Evolutionary conservation across 2,797 vertebrate species (phyloP).

Genomic region (Propithecus deckenii): DNA sequence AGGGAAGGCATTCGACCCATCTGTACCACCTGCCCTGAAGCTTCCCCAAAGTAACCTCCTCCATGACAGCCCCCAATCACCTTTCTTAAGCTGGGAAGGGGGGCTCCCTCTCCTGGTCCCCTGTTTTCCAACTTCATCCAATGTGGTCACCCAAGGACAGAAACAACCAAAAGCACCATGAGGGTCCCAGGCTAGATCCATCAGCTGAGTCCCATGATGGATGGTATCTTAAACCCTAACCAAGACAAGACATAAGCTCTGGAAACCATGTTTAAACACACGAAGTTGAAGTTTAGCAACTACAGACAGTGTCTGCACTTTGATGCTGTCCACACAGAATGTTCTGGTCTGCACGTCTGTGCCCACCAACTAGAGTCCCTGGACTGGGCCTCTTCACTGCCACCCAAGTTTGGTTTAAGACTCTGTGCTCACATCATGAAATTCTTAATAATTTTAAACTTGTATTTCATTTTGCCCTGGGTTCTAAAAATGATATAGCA

Average conservation of each 20-base stretch:
- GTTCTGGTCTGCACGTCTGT: not conserved
- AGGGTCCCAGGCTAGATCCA: not conserved
- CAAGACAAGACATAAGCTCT: not conserved
- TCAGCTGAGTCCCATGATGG: not conserved
- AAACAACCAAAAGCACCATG: not conserved
- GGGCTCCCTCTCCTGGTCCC: not conserved
- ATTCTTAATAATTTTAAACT: not conserved
- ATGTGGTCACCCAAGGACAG: not conserved
- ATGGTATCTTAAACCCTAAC: not conserved
- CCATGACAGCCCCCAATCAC: not conserved
- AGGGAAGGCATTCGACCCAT: not conserved
- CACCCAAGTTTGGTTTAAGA: not conserved
- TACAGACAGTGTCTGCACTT: not conserved
- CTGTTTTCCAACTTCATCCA: not conserved
- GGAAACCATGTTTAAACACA: not conserved
- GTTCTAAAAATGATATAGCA: not conserved
- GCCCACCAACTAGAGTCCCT: not conserved
- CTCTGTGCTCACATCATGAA: not conserved
- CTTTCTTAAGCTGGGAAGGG: not conserved
- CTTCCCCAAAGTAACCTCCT: not conserved
- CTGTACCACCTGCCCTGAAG: not conserved
- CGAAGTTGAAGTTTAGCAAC: not conserved
- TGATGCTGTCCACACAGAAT: not conserved
- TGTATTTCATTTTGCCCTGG: not conserved
- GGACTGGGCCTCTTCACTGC: not conserved